Evolutionary conservation across 2,113 vertebrate species (phyloP).

Genomic region (Talpa occidentalis): DNA sequence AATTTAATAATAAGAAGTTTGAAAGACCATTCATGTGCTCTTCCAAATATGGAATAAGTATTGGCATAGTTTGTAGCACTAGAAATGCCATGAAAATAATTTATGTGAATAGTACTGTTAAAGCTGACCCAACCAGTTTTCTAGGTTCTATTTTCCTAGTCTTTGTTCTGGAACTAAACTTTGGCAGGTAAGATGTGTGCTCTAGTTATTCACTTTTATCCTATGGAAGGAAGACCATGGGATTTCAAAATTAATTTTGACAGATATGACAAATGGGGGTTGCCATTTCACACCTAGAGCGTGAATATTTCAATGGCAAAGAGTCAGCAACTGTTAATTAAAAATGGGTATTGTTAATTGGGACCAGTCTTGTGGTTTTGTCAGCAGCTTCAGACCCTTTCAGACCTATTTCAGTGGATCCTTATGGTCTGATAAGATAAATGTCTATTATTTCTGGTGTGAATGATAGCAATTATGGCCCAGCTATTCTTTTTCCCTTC

Average conservation of each 20-base stretch:
- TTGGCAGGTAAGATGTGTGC: conserved; percentile 54
- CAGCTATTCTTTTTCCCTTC: neutral
- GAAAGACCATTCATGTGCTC: neutral
- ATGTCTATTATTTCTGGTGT: conserved; percentile 56
- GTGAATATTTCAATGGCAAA: conserved; percentile 82
- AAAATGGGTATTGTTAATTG: conserved; percentile 83
- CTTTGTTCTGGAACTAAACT: conserved; percentile 69
- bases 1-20: conserved; percentile 14
- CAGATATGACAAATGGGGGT: conserved; percentile 81
- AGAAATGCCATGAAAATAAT: conserved; percentile 11
- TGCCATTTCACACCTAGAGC: conserved; percentile 81
- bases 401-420: conserved; percentile 59
- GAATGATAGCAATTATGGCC: conserved; percentile 47
- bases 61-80: neutral
- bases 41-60: conserved; percentile 12
- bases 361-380: conserved; percentile 78
- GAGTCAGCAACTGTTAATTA: conserved; percentile 83
- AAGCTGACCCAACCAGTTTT: conserved; percentile 38
- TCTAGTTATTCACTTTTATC: conserved; percentile 52
- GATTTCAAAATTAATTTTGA: conserved; percentile 81
- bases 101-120: neutral
- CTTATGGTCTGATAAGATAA: conserved; percentile 66
- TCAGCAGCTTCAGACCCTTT: conserved; percentile 78
- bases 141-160: conserved; percentile 37
- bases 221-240: conserved; percentile 62